Evolutionary conservation across 1,140 invertebrate genomes (phyloP).

Genomic region (Fopius arisanus): DNA sequence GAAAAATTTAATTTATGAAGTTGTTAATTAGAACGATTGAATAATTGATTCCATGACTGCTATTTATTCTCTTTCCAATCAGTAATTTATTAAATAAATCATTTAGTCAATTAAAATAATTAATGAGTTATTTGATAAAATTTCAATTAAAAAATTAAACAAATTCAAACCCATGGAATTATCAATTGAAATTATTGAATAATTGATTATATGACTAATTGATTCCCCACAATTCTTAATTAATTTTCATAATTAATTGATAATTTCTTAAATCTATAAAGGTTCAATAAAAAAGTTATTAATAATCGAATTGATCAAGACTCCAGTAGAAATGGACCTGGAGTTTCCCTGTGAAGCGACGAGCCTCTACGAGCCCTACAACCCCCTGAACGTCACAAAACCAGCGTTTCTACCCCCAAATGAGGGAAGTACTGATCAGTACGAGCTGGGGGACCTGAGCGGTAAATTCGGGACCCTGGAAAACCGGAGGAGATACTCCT

Average conservation of each 20-base stretch:
- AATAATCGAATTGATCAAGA: slow-evolving; percentile 63
- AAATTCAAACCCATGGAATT: too few species aligned
- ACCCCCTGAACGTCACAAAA: slow-evolving; percentile 78
- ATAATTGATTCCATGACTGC: too few species aligned
- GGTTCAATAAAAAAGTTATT: neutral
- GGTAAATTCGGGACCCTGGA: slow-evolving; percentile 85
- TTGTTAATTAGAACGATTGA: too few species aligned
- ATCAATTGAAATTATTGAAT: neutral
- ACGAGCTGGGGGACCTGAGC: slow-evolving; percentile 89
- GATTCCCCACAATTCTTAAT: too few species aligned
- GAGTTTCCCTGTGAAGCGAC: slow-evolving; percentile 88
- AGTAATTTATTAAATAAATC: neutral
- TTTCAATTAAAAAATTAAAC: too few species aligned
- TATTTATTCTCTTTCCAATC: too few species aligned
- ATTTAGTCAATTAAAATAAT: too few species aligned
- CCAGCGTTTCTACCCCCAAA: slow-evolving; percentile 68
- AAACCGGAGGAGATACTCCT: slow-evolving; percentile 66
- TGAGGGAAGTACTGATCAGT: slow-evolving; percentile 82
- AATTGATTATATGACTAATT: too few species aligned
- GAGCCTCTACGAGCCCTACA: slow-evolving; percentile 82
- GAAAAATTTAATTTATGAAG: too few species aligned
- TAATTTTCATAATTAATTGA: too few species aligned
- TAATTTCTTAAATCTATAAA: neutral
- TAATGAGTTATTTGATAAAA: slow-evolving; percentile 1
- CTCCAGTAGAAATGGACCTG: slow-evolving; percentile 79